Evolutionary conservation across 2,113 vertebrate genomes (phyloP).

Genomic region (Zapornia atra): DNA sequence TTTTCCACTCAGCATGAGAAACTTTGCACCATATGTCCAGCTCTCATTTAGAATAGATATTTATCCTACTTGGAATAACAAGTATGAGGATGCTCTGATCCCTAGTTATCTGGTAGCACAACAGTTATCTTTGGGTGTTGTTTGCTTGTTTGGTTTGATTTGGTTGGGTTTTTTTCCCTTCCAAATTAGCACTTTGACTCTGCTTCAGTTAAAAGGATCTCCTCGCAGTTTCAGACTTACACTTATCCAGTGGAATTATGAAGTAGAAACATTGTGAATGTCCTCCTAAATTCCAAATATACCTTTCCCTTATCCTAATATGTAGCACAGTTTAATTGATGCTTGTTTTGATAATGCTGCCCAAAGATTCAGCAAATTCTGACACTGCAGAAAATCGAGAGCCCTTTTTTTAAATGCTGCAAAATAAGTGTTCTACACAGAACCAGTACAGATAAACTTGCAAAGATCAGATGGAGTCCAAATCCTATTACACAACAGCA

Average conservation of each 20-base stretch:
- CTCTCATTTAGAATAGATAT: neutral
- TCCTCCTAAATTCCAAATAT: neutral
- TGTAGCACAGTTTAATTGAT: neutral
- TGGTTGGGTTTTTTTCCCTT: neutral
- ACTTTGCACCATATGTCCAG: constrained; percentile 23
- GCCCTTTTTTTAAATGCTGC: neutral
- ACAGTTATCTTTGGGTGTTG: neutral
- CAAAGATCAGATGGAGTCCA: neutral
- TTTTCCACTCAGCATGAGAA: neutral
- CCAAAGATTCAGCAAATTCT: neutral
- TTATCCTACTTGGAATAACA: constrained; percentile 10
- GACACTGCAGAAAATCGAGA: neutral
- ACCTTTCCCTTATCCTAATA: neutral
- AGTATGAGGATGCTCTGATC: neutral
- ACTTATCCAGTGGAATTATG: neutral
- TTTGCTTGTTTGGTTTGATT: too few relatives aligned
- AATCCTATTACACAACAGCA: neutral
- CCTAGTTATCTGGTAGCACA: neutral
- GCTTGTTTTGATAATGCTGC: neutral
- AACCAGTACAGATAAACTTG: neutral
- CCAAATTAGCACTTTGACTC: neutral
- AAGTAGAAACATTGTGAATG: neutral
- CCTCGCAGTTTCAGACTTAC: neutral
- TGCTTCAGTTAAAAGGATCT: neutral
- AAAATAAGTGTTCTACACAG: neutral